These are phyloP conservation scores for Oxyruncus cristatus DNA, from an alignment of 2,113 vertebrate genomes.

Conservation along the genomic window DNA sequence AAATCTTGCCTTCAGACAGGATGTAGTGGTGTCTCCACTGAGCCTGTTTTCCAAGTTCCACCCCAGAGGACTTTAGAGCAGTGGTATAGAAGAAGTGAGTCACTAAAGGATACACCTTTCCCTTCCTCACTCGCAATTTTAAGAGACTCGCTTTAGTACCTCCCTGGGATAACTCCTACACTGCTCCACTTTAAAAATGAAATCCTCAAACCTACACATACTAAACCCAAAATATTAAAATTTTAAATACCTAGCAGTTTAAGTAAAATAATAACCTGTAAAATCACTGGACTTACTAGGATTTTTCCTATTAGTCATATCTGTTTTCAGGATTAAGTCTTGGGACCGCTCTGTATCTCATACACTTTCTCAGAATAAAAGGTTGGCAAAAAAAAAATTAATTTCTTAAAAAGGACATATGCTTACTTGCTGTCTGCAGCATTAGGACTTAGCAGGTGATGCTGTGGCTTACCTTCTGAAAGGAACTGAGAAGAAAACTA, in stretches of 20 bases:
- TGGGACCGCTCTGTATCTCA: background rate
- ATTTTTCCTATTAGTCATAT: background rate
- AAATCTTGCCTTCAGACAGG: background rate
- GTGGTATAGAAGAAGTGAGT: background rate
- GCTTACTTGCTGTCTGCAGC: background rate
- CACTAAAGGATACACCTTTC: background rate
- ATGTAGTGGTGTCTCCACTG: background rate
- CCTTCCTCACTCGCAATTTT: background rate
- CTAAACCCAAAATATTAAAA: background rate
- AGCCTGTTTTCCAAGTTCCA: background rate
- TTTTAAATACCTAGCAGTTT: background rate
- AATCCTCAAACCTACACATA: background rate
- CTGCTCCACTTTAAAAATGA: background rate
- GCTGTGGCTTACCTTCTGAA: background rate
- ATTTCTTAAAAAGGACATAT: background rate
- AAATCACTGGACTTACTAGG: background rate
- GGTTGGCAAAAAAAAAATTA: background rate
- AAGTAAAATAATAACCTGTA: background rate
- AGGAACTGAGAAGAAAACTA: background rate
- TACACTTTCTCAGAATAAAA: background rate
- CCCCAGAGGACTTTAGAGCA: background rate
- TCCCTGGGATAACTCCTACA: background rate
- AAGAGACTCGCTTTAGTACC: background rate
- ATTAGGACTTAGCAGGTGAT: background rate
- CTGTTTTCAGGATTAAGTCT: background rate